These are phyloP conservation scores for Ecdyonurus torrentis DNA, from an alignment of 2,888 invertebrate species.

Conservation along the genomic window DNA sequence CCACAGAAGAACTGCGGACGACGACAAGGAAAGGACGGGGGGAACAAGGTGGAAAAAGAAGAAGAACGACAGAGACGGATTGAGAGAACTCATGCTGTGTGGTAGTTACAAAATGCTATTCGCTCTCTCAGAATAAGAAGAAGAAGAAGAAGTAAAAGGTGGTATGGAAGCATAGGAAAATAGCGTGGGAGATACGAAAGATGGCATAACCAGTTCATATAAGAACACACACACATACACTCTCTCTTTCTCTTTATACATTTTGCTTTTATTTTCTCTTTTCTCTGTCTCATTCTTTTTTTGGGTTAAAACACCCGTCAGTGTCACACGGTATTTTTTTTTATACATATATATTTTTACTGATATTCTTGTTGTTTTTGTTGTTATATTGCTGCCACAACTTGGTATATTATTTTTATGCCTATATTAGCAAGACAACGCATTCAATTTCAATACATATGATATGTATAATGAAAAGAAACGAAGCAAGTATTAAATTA, in stretches of 20 bases:
- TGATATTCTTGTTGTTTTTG: no score
- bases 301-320: not conserved
- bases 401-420: not conserved
- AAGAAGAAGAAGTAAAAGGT: not conserved
- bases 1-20: not conserved
- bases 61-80: not conserved
- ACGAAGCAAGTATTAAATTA: no score
- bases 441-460: no score
- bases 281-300: no score
- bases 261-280: no score
- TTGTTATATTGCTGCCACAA: not conserved
- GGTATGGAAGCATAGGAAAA: not conserved
- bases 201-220: not conserved
- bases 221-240: not conserved
- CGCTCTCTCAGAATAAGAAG: not conserved
- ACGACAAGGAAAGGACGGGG: not conserved
- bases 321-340: not conserved
- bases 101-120: not conserved
- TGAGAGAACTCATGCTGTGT: not conserved
- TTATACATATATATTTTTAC: no score
- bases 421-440: no score
- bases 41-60: not conserved
- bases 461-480: no score
- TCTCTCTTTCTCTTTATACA: not conserved
- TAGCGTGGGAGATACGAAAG: not conserved